phyloP scores from a whole-genome alignment of 2,888 invertebrate genomes.

The Aleiodes alternator region DNA sequence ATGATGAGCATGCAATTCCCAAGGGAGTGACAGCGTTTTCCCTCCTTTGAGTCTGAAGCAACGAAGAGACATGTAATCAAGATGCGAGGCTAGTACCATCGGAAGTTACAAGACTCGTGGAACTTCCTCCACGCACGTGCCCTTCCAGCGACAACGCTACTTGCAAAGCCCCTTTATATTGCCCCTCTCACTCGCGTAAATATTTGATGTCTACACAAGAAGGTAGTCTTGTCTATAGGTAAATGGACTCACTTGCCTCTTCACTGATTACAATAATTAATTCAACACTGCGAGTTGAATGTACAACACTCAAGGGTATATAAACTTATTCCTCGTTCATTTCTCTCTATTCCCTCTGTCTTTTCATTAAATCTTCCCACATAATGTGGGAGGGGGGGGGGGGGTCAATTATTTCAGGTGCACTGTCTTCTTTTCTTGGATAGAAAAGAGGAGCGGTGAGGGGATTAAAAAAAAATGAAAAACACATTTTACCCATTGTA shows the following conservation, averaged over 20 bases:
- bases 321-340: slow-evolving; percentile 25
- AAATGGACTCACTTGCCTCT: slow-evolving; percentile 32
- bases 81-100: slow-evolving; percentile 44
- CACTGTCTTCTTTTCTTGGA: neutral
- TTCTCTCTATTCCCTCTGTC: neutral
- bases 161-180: slow-evolving; percentile 2
- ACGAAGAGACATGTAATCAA: slow-evolving; percentile 33
- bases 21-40: slow-evolving; percentile 11
- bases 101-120: slow-evolving; percentile 56
- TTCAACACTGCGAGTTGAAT: slow-evolving; percentile 40
- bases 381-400: neutral
- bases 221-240: slow-evolving; percentile 28
- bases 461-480: slow-evolving; percentile 10
- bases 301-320: slow-evolving; percentile 42
- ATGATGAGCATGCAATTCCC: slow-evolving; percentile 14
- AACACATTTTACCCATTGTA: slow-evolving; percentile 60
- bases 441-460: neutral
- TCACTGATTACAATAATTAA: slow-evolving; percentile 56
- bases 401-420: slow-evolving; percentile 11
- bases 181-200: slow-evolving; percentile 4
- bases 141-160: slow-evolving; percentile 21
- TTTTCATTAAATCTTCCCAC: slow-evolving; percentile 32
- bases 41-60: neutral
- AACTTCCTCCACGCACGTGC: slow-evolving; percentile 45
- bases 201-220: slow-evolving; percentile 35